phyloP scores from a whole-genome alignment of 2,113 vertebrate species.

The Pterophyllum scalare region DNA sequence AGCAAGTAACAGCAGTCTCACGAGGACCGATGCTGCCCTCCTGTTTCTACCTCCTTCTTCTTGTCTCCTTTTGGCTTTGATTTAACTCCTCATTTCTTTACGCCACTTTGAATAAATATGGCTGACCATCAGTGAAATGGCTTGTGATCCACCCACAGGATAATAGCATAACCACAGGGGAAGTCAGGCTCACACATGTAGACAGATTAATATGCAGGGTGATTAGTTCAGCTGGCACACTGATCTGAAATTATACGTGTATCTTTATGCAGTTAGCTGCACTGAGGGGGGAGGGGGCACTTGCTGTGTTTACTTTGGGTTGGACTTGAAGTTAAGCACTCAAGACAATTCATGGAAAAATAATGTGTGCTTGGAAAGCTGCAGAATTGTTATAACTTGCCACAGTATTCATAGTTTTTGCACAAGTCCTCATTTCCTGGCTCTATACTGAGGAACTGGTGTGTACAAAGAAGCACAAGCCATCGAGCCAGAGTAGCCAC shows the following conservation, averaged over 20 bases:
- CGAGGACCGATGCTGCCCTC: background rate
- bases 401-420: slow-evolving; percentile 5
- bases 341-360: slow-evolving; percentile 3
- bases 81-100: background rate
- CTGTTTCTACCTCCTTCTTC: background rate
- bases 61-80: background rate
- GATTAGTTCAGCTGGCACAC: slow-evolving; percentile 3
- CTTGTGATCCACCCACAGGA: slow-evolving; percentile 7
- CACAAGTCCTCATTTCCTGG: background rate
- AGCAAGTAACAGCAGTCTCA: background rate
- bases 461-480: background rate
- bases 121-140: background rate
- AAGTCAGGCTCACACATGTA: background rate
- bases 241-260: background rate
- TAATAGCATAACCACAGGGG: background rate
- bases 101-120: background rate
- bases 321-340: background rate
- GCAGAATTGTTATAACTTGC: background rate
- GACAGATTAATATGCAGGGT: slow-evolving; percentile 5
- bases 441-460: background rate
- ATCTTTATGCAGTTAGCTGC: background rate
- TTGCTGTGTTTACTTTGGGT: background rate
- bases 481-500: background rate
- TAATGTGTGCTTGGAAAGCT: background rate
- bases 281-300: background rate